These are phyloP conservation scores for Zaprionus nigranus DNA, from an alignment of 1,140 invertebrate genomes.

Conservation along the genomic window DNA sequence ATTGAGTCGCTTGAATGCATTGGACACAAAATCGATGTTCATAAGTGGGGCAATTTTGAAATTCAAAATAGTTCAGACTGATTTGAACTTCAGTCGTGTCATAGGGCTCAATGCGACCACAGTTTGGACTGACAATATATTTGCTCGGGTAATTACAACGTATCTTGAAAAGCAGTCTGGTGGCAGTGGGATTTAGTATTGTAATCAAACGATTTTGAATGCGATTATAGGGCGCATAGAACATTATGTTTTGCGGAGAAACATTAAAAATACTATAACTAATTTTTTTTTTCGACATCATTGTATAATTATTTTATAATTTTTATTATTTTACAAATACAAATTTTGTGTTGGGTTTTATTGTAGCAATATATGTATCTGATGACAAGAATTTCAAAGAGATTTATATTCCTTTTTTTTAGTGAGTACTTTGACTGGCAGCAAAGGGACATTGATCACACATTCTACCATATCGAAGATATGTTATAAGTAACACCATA, in stretches of 20 bases:
- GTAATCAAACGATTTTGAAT: constrained; percentile 46
- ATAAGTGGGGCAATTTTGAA: background rate
- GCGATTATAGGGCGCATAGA: constrained; percentile 57
- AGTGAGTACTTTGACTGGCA: too few species aligned
- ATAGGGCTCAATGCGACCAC: constrained; percentile 42
- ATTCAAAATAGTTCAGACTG: constrained; percentile 30
- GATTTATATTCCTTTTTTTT: background rate
- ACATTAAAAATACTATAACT: constrained; percentile 33
- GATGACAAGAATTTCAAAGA: background rate
- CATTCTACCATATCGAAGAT: too few species aligned
- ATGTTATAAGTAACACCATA: too few species aligned
- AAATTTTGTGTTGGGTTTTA: background rate
- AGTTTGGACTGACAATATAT: constrained; percentile 38
- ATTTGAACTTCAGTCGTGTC: constrained; percentile 33
- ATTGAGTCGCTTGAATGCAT: background rate
- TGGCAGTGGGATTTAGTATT: constrained; percentile 42
- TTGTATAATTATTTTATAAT: background rate
- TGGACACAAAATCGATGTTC: constrained; percentile 46
- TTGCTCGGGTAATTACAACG: constrained; percentile 26
- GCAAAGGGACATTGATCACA: too few species aligned
- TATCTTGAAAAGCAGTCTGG: constrained; percentile 49
- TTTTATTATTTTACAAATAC: background rate
- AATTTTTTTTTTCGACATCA: background rate
- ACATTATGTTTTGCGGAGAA: constrained; percentile 42
- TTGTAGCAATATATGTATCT: background rate